Base-by-base conservation (phyloP, 2,113 vertebrate genomes). In the Urocitellus parryii region DNA sequence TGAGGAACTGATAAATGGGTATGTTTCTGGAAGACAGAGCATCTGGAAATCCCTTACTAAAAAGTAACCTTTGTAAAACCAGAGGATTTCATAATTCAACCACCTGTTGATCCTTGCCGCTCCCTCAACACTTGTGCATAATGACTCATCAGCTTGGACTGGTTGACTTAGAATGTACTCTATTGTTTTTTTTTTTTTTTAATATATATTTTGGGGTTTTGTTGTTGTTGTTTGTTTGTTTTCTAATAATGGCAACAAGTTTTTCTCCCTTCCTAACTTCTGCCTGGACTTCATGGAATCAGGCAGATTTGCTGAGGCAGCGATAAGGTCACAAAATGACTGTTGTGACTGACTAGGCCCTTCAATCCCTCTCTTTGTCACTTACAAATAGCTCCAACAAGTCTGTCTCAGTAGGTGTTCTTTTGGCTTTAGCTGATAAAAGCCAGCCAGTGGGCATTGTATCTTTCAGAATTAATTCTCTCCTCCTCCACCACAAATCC, bases 401-500 rank as follows among this genome's bases (percentile, higher is more conserved):
- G 48, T 85, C 76, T 27, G 11, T 68, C 76, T 77, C 65, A 1
- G 34, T 24, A 72, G 53, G 29, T n/a, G 85, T 51, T 67, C 7
- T 24, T 20, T 27, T 6, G 61, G 37, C n/a, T 37, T 83, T 11
- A n/a, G 48, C 34, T 45, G 20, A 51, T 61, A 56, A 87, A 87
- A 48, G 91, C 29, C 0, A 83, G 65, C 37, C 6, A 0, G 73
- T 37, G 27, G 51, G 56, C 72, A 79, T 56, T 4, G 13, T 67
- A 27, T 39, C 76, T 90, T 95, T 87, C n/a, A 27, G 76, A 91
- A 81, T 91, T 70, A 74, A 89, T 58, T 45, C 48, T 51, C 13
- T 61, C 5, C 63, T 78, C 18, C 12, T 70, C 70, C 65, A 27
- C 24, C 68, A 11, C 70, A 45, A 58, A 72, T 32, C 58, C 58